Conservation (phyloP, 2,113 vertebrate genomes). For the Leptosomus discolor region DNA sequence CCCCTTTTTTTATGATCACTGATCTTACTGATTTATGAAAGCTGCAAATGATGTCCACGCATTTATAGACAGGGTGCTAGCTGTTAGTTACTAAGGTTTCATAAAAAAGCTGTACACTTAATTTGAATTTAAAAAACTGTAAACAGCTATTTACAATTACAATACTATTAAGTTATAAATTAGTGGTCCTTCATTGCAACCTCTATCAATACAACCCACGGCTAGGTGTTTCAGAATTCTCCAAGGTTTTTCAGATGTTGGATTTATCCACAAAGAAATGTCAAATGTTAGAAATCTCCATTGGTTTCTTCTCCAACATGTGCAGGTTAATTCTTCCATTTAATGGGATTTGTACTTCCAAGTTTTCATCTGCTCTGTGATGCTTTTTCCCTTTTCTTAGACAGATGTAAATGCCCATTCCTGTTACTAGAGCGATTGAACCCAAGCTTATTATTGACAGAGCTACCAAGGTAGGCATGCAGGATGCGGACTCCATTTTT, state of each 20-base stretch:
- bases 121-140: conserved; percentile 77
- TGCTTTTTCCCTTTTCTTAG: conserved; percentile 83
- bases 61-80: conserved; percentile 53
- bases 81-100: conserved; percentile 72
- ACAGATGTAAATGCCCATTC: conserved; percentile 89
- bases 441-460: conserved; percentile 87
- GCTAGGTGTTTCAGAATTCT: background rate
- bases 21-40: conserved; percentile 61
- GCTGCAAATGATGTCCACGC: conserved; percentile 51
- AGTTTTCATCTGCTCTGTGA: conserved; percentile 77
- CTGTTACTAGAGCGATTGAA: conserved; percentile 83
- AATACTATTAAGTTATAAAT: conserved; percentile 79
- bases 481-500: conserved; percentile 79
- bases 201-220: conserved; percentile 10
- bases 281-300: conserved; percentile 94
- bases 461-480: conserved; percentile 84
- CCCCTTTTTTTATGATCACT: conserved; percentile 41
- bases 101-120: conserved; percentile 79
- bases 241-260: background rate
- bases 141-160: conserved; percentile 81
- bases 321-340: conserved; percentile 86
- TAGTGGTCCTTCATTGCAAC: conserved; percentile 67
- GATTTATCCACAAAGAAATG: background rate
- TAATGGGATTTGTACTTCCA: conserved; percentile 90
- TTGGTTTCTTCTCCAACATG: conserved; percentile 83